phyloP scores from a whole-genome alignment of 2,113 vertebrate species.

The Percina caprodes region DNA sequence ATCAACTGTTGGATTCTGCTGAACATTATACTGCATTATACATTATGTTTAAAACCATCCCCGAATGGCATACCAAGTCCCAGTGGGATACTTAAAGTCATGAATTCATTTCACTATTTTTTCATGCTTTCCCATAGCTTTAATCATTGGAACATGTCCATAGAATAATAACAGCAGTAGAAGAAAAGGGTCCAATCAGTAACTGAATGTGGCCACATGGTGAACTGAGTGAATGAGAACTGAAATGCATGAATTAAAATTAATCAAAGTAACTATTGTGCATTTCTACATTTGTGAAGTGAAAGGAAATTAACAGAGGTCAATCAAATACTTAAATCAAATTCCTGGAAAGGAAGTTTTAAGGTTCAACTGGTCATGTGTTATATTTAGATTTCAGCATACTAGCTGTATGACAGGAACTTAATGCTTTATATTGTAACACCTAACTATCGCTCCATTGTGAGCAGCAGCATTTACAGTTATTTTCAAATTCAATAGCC shows the following conservation, averaged over 20 bases:
- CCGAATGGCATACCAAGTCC: slow-evolving; percentile 36
- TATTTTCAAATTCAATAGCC: too few species aligned
- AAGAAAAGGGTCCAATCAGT: slow-evolving; percentile 42
- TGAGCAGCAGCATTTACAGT: not conserved
- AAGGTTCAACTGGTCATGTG: not conserved
- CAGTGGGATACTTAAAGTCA: slow-evolving; percentile 36
- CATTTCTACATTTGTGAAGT: slow-evolving; percentile 20
- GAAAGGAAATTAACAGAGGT: slow-evolving; percentile 32
- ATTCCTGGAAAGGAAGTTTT: not conserved
- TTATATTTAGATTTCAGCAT: not conserved
- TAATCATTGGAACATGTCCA: slow-evolving; percentile 34
- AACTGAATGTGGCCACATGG: slow-evolving; percentile 4
- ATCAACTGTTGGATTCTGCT: slow-evolving; percentile 1
- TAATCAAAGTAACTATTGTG: slow-evolving; percentile 14
- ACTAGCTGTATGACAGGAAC: too few species aligned
- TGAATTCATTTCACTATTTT: slow-evolving; percentile 45
- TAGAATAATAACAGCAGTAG: slow-evolving; percentile 27
- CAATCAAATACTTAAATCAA: slow-evolving; percentile 9
- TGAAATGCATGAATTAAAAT: slow-evolving; percentile 21
- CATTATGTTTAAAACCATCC: not conserved
- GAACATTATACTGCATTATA: not conserved
- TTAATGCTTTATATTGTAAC: not conserved
- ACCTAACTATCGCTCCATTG: not conserved
- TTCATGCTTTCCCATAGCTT: slow-evolving; percentile 26
- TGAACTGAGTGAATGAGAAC: slow-evolving; percentile 24